Percentiles rank a stretch among this genome's conserved stretches.
Evolutionary conservation across 2,888 invertebrate genomes (phyloP).

Genomic region (Phlogophora meticulosa): DNA sequence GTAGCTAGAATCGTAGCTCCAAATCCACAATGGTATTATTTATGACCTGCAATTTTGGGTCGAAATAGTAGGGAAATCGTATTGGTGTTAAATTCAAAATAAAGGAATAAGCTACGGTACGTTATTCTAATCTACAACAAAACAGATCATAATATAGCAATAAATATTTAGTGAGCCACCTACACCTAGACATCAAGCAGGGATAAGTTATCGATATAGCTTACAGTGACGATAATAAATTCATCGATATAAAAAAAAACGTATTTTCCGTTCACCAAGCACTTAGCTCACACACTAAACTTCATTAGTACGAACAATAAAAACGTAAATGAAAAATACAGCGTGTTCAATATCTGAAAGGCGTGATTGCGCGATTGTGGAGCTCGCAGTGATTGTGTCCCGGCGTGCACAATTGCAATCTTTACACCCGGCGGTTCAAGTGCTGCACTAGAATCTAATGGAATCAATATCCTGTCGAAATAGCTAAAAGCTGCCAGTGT

Average conservation of each 20-base stretch:
- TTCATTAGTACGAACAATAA: conserved; percentile 13
- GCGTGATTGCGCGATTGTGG: conserved; percentile 50
- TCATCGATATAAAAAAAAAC: background rate
- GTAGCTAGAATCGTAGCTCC: conserved; percentile 15
- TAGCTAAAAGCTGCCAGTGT: conserved; percentile 31
- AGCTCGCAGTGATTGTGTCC: conserved; percentile 42
- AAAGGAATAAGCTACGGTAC: background rate
- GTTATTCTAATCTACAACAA: background rate
- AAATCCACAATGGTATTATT: conserved; percentile 29
- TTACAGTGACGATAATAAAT: background rate
- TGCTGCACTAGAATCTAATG: conserved; percentile 50
- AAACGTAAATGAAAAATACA: conserved; percentile 23
- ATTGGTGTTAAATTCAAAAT: conserved; percentile 1
- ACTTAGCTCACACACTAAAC: conserved; percentile 3
- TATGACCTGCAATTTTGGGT: conserved; percentile 24
- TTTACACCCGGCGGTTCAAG: conserved; percentile 43
- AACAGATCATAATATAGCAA: background rate
- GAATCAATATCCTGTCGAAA: conserved; percentile 59
- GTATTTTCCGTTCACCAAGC: background rate
- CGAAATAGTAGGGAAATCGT: background rate
- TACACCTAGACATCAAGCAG: background rate
- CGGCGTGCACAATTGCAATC: conserved; percentile 54
- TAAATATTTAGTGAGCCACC: background rate
- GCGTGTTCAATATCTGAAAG: conserved; percentile 41
- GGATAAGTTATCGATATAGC: background rate